Base-by-base conservation (phyloP, 2,797 vertebrate genomes). In the Mormyrus proboscirostris region DNA sequence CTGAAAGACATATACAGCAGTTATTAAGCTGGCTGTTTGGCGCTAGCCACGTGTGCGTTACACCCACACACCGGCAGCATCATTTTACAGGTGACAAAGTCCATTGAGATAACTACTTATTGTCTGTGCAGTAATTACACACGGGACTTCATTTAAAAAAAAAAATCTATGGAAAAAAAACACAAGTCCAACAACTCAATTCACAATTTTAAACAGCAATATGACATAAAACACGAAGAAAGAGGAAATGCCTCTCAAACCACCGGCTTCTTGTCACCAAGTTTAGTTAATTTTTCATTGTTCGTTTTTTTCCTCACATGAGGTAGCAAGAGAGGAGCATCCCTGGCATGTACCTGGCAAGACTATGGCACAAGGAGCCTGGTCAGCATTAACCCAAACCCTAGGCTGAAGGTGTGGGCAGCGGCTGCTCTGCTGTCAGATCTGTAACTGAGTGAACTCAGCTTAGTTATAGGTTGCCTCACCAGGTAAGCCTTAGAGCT, bases 401-500 rank as follows among this genome's bases (percentile, higher is more conserved):
- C 53, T 16, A 86, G 12, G 9, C 14, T 88, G 12, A 90, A 50
- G 0, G 41, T 62, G 50, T 93, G 87, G 47, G 38, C 2, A 49
- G 0, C 38, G 29, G 10, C 49, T 2, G 16, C 89, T 79, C 86
- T 88, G 49, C 16, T 89, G 1, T 0, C n/a, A 7, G 2, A 0
- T 1, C 3, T 16, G 3, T 0, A 0, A 2, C 0, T 0, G 4
- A 19, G 12, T 19, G 49, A 14, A 3, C 8, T 19, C n/a, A 4
- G 19, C 9, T 10, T 4, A 22, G 8, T 9, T 25, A 47, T 3
- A 1, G 19, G 19, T 6, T 65, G 33, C 38, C 91, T 91, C 1
- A 86, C 38, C 8, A 94, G 91, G 90, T 94, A 91, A 79, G 16
- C 89, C 0, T 90, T 88, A 25, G 93, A 91, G 16, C 0, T 19